Evolutionary conservation across 2,888 invertebrate species (phyloP).

Genomic region (Athrips mouffetella): DNA sequence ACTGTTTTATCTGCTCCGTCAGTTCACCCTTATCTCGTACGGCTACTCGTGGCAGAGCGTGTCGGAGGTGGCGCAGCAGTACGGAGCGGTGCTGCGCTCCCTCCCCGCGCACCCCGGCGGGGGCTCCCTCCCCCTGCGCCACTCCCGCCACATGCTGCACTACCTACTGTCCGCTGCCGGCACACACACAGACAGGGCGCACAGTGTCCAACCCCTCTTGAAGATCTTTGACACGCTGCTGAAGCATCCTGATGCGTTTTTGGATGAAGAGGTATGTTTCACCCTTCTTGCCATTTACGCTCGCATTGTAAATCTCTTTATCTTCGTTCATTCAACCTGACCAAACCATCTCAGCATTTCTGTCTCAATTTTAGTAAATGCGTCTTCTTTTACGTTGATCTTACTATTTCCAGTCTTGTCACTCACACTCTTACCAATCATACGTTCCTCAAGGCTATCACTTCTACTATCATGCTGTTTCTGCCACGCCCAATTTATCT

Average conservation of each 20-base stretch:
- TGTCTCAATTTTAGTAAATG: too few relatives aligned
- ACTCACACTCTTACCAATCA: too few relatives aligned
- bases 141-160: conserved; percentile 77
- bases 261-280: conserved; percentile 85
- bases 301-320: not conserved
- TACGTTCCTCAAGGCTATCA: too few relatives aligned
- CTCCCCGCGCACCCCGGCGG: conserved; percentile 80
- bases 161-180: conserved; percentile 66
- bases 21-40: conserved; percentile 69
- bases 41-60: conserved; percentile 82
- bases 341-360: too few relatives aligned
- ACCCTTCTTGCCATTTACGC: too few relatives aligned
- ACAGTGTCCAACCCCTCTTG: conserved; percentile 82
- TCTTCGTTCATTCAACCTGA: too few relatives aligned
- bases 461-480: too few relatives aligned
- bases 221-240: conserved; percentile 68
- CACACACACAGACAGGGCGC: conserved; percentile 51
- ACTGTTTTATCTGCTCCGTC: conserved; percentile 25
- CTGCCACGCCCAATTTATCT: too few relatives aligned
- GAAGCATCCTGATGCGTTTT: conserved; percentile 79
- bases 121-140: conserved; percentile 79
- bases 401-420: too few relatives aligned
- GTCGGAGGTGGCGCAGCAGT: conserved; percentile 74
- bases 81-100: conserved; percentile 73
- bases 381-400: too few relatives aligned